Percentiles rank a stretch among this genome's conserved stretches.
phyloP scores from a whole-genome alignment of 2,888 invertebrate species.

The Eustalomyia histrio region DNA sequence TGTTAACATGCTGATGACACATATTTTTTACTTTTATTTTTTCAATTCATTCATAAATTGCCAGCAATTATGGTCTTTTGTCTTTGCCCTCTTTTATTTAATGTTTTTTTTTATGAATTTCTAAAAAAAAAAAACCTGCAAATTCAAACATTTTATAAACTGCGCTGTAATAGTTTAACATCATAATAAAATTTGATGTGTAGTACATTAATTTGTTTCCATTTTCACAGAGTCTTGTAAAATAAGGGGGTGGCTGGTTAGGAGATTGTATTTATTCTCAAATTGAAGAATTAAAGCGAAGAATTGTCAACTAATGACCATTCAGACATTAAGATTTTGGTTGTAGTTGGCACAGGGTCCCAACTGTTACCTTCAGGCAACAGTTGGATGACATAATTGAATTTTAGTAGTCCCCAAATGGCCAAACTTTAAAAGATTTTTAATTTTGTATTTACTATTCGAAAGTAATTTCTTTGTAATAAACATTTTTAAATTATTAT shows the following conservation, averaged over 20 bases:
- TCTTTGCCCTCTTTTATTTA: constrained; percentile 21
- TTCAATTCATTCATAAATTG: constrained; percentile 41
- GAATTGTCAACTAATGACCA: too few species aligned
- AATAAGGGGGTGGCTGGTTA: neutral
- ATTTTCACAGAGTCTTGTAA: neutral
- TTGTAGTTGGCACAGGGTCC: too few species aligned
- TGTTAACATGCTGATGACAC: constrained; percentile 63
- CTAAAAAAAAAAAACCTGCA: constrained; percentile 18
- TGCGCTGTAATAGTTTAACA: constrained; percentile 11
- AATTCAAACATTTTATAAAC: constrained; percentile 12
- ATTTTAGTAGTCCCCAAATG: too few species aligned
- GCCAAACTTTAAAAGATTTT: too few species aligned
- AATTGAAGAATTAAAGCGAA: too few species aligned
- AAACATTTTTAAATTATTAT: too few species aligned
- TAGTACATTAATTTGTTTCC: neutral
- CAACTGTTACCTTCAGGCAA: too few species aligned
- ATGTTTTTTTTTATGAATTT: neutral
- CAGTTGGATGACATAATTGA: too few species aligned
- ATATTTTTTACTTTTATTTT: constrained; percentile 52
- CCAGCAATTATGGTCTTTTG: constrained; percentile 34
- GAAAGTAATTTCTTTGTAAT: too few species aligned
- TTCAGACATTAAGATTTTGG: too few species aligned
- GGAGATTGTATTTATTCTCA: too few species aligned
- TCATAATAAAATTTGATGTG: neutral
- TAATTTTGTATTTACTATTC: too few species aligned